A percentile compares a stretch with the other conserved stretches of the same genome.
Conservation (phyloP, 2,113 vertebrate genomes). For the Sclerurus mexicanus region DNA sequence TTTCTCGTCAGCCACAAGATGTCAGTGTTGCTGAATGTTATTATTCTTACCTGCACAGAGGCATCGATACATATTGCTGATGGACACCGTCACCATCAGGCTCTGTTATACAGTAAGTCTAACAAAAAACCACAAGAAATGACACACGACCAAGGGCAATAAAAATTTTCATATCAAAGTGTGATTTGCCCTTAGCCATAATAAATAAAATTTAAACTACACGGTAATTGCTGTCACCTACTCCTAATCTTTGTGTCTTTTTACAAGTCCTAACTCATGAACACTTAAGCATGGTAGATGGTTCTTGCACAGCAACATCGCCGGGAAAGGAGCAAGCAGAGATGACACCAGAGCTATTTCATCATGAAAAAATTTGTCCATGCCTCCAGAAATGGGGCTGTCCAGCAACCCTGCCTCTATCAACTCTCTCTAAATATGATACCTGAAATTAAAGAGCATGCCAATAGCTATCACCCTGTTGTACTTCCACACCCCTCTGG, state of each 20-base stretch:
- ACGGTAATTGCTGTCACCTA: background rate
- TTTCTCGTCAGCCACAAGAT: constrained; percentile 60
- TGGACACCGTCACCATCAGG: background rate
- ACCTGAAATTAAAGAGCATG: background rate
- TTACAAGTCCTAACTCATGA: background rate
- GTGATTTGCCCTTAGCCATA: background rate
- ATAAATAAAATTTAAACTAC: background rate
- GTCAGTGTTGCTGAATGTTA: constrained; percentile 64
- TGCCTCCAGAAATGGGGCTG: background rate
- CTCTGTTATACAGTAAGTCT: background rate
- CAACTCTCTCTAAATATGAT: background rate
- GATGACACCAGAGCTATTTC: background rate
- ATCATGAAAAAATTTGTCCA: background rate
- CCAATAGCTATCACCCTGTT: background rate
- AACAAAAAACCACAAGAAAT: background rate
- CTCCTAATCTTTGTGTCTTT: background rate
- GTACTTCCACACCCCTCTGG: background rate
- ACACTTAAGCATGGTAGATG: background rate
- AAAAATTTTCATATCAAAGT: background rate
- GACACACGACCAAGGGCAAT: background rate
- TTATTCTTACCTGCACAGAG: constrained; percentile 2
- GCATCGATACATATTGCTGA: background rate
- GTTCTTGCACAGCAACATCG: background rate
- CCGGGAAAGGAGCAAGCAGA: background rate
- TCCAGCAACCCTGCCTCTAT: background rate